Evolutionary conservation across 2,113 vertebrate genomes (phyloP), one percentile per base, ranked within the genome.

Genomic region (Eolophus roseicapilla): DNA sequence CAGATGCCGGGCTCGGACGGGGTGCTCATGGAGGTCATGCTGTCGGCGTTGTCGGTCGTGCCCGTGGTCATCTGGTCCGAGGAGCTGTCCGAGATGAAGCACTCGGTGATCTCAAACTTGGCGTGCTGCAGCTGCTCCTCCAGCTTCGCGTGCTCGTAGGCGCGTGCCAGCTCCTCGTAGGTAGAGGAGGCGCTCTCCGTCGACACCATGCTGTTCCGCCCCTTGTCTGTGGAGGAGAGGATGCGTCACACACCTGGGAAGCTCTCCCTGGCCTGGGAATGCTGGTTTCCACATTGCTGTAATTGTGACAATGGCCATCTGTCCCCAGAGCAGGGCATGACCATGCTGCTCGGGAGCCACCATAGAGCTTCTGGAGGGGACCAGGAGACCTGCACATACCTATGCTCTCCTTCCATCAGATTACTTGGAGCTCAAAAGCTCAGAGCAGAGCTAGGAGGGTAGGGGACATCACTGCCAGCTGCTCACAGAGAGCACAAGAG

Each of bases 201-300:
- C 3, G 99, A 99, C 95, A 99, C 99, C 99, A 99, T 99, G 98
- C 99, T 99, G 98, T 99, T 99, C 31, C 99, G 98, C 2, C 99
- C 99, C 97, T 99, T 99, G 97, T 99, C 99, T 98, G 93, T 1
- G 97, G 49, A 28, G 77, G 67, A 88, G 49, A 86, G 76, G 5
- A 49, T 0, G 6, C n/a, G 2, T 69, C 89, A 82, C 62, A 1
- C 0, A 53, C 79, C 86, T 15, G 63, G 2, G 13, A 3, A 3
- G 6, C 0, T 1, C 1, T 6, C 60, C 68, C 37, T 4, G 21
- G 6, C 31, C 16, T 0, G 1, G 21, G 8, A 57, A 15, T 0
- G 35, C 17, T 4, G 5, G 37, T 47, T 11, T 1, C 35, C 57
- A 25, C 0, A 0, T 2, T n/a, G 0, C 1, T 24, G 37, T 5